phyloP scores from a whole-genome alignment of 2,113 vertebrate genomes.

The Phycodurus eques region DNA sequence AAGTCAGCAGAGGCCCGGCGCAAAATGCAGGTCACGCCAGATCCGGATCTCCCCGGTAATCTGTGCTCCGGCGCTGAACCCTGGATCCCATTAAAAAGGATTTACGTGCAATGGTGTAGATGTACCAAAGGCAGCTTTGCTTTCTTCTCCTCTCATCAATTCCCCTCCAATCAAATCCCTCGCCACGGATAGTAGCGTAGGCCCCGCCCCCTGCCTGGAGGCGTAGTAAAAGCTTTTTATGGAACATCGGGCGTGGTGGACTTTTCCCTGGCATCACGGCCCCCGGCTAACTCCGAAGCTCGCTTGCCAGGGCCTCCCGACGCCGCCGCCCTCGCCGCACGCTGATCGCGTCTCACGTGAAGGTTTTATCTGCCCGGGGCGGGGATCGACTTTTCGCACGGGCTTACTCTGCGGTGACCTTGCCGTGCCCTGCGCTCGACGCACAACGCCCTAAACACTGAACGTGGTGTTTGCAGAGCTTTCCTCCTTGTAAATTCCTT shows the following conservation, averaged over 20 bases:
- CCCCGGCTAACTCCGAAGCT: conserved; percentile 43
- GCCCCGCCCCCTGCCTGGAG: conserved; percentile 25
- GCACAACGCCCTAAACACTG: conserved; percentile 57
- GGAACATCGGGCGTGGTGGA: conserved; percentile 24
- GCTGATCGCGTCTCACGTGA: conserved; percentile 30
- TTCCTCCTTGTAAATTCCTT: conserved; percentile 13
- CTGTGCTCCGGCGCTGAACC: conserved; percentile 74
- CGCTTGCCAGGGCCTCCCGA: conserved; percentile 11
- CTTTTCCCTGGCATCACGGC: conserved; percentile 16
- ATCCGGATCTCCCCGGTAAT: conserved; percentile 70
- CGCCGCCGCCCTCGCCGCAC: conserved; percentile 10
- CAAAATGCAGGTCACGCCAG: conserved; percentile 69
- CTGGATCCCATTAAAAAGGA: conserved; percentile 79
- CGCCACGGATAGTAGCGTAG: conserved; percentile 1
- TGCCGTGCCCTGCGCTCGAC: conserved; percentile 36
- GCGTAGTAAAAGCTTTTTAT: conserved; percentile 46
- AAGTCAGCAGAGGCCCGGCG: conserved; percentile 11
- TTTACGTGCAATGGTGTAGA: conserved; percentile 77
- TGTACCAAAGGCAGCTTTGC: conserved; percentile 67
- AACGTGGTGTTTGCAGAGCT: conserved; percentile 62
- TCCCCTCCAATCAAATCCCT: conserved; percentile 41
- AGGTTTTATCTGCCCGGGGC: conserved; percentile 15
- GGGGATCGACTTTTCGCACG: neutral
- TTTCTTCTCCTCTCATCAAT: conserved; percentile 62
- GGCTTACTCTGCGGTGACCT: too few species aligned